Evolutionary conservation across 2,888 invertebrate species (phyloP), one percentile per base, ranked within the genome.

Genomic region (Hydrotaea cyrtoneurina): DNA sequence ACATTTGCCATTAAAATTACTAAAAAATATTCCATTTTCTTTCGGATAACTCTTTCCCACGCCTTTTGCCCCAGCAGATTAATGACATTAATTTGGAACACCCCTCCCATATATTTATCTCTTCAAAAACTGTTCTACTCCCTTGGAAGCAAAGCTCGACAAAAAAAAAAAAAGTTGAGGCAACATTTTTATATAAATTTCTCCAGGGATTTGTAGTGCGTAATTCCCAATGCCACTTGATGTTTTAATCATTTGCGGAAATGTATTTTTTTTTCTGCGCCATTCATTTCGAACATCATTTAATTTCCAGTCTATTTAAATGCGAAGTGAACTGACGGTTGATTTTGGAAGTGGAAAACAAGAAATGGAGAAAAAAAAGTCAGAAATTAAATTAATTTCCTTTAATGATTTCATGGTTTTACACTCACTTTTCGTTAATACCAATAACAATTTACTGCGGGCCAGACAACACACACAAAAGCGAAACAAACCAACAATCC

Each of bases 381-480:
- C 72, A 53, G 50, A 64, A 64, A 78, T 73, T 39, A 73, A 73
- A 73, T 79, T 79, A 73, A 79, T 66, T 53, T 62, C 50, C 21
- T 78, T 53, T 73, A 79, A 79, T 73, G 53, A 73, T 73, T 79
- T 79, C 79, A 79, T 73, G 73, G 39, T 55, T 73, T 79, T 66
- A 73, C 79, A 73, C 73, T 55, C 43, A 66, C 55, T 79, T 73
- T 55, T 17, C 7, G n/a, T 64, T 64, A 64, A 64, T 64, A n/a
- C 31, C 64, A 31, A n/a, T 17, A 64, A 36, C 31, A 62, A 62
- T 31, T 26, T 31, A 1, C 23, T 62, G 3, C 26, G 5, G 13
- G n/a, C 26, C 39, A 62, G 26, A 62, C 26, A 39, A 39, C 2
- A 50, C 50, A 62, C 23, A 31, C 2, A 59, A 59, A 21, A 36